Evolutionary conservation across 2,113 vertebrate genomes (phyloP), one percentile per base, ranked within the genome.

Genomic region (Cavia porcellus): DNA sequence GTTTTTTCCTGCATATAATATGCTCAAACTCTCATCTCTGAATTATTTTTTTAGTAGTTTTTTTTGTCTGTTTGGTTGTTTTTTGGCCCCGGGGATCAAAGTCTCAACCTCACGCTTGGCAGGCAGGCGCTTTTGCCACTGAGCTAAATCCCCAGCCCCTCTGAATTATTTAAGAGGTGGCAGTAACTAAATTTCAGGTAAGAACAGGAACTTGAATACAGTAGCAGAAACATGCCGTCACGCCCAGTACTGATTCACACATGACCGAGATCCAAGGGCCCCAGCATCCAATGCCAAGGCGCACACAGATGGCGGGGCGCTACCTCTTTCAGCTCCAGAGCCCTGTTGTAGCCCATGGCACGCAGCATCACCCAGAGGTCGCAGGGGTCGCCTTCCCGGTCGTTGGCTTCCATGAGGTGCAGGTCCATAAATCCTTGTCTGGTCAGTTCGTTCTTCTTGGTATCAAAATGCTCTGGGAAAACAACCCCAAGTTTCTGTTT

Each of bases 401-500:
- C 99, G 17, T 98, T 99, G 95, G 99, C 99, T 98, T 99, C 99
- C 99, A 99, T 99, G 55, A 99, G 98, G 96, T 99, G 99, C 97
- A 99, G 98, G 98, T 99, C 99, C 99, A 99, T 98, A 98, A 99
- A 99, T 90, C 99, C 99, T 96, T 99, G 99, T 28, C 97, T 99
- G 5, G 99, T 99, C 90, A 99, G 98, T 89, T 99, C 99, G 84
- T 99, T 99, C 97, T 98, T 99, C 98, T 99, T 99, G 98, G 99
- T 99, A 93, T 99, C 99, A 98, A 99, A 99, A 98, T 99, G 99
- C 55, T 99, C 99, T 99, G 97, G 97, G 96, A 97, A 98, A 97
- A 98, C 13, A 96, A 95, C 12, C 52, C 84, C 47, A 61, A 88
- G 66, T 91, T 92, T 86, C 35, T 83, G 83, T 82, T 32, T 86